Conservation (phyloP, 2,797 vertebrate species). For the Podargus strigoides region DNA sequence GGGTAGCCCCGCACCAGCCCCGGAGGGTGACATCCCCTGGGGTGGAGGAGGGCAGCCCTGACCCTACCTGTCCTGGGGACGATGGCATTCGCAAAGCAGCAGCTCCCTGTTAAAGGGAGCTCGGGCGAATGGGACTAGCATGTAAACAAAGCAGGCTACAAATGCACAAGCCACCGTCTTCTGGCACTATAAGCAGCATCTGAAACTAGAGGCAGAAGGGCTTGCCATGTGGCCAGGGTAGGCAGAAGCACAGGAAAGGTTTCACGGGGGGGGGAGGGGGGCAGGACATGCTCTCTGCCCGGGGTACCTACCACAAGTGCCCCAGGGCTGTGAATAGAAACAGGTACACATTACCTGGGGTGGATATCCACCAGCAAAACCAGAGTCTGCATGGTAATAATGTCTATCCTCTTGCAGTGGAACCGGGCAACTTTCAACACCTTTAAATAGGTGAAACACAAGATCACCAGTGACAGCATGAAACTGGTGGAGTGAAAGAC, state of each 20-base stretch:
- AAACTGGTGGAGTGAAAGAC: slow-evolving; percentile 79
- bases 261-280: not conserved
- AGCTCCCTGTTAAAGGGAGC: not conserved
- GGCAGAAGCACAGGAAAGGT: not conserved
- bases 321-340: not conserved
- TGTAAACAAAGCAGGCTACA: not conserved
- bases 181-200: not conserved
- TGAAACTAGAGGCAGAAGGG: not conserved
- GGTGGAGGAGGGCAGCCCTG: not conserved
- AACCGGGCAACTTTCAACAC: slow-evolving; percentile 80
- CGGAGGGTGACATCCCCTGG: not conserved
- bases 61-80: not conserved
- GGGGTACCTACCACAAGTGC: not conserved
- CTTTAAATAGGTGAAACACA: slow-evolving; percentile 80
- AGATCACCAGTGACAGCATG: slow-evolving; percentile 74
- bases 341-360: slow-evolving; percentile 74
- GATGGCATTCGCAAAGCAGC: fast-evolving
- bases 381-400: slow-evolving; percentile 82
- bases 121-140: not conserved
- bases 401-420: slow-evolving; percentile 81
- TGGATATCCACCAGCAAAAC: slow-evolving; percentile 84
- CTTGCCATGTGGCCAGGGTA: not conserved
- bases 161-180: not conserved
- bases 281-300: not conserved
- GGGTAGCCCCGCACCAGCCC: not conserved